Percentiles rank a stretch among this genome's conserved stretches.
phyloP scores from a whole-genome alignment of 2,113 vertebrate species.

The Leuciscus idus region DNA sequence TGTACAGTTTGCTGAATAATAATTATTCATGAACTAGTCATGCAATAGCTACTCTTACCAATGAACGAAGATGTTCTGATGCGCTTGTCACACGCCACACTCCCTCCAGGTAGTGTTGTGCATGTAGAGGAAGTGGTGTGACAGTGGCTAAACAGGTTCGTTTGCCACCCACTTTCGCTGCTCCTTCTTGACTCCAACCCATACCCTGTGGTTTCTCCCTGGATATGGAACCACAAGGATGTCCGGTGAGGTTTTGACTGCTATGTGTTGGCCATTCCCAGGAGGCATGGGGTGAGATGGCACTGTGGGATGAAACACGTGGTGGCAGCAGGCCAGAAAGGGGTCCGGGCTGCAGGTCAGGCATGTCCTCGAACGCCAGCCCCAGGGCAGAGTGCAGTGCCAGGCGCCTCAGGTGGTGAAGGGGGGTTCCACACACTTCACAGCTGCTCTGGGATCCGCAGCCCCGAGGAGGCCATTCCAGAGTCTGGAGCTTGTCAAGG shows the following conservation, averaged over 20 bases:
- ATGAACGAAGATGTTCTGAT: conserved; percentile 59
- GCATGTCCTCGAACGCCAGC: conserved; percentile 66
- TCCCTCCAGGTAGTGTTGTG: conserved; percentile 87
- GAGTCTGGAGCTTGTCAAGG: conserved; percentile 83
- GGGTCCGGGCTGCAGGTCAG: conserved; percentile 68
- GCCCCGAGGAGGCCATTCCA: conserved; percentile 76
- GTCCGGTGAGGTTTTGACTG: conserved; percentile 42
- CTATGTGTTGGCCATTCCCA: conserved; percentile 17
- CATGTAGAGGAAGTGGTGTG: conserved; percentile 76
- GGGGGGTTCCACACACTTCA: conserved; percentile 79
- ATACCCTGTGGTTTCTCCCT: conserved; percentile 34
- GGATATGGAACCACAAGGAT: not conserved
- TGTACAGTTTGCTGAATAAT: not conserved
- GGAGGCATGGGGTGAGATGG: not conserved
- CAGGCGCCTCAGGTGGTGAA: conserved; percentile 83
- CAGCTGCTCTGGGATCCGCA: conserved; percentile 77
- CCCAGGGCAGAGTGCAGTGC: conserved; percentile 80
- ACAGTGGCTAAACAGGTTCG: conserved; percentile 82
- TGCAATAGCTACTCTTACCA: conserved; percentile 54
- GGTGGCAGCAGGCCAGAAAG: conserved; percentile 74
- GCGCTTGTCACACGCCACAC: conserved; percentile 84
- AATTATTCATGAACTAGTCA: not conserved
- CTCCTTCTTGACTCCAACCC: conserved; percentile 46
- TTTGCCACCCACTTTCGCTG: conserved; percentile 67
- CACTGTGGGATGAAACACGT: conserved; percentile 56